Evolutionary conservation across 2,113 vertebrate genomes (phyloP).

Genomic region (Gallinago jamesoni): DNA sequence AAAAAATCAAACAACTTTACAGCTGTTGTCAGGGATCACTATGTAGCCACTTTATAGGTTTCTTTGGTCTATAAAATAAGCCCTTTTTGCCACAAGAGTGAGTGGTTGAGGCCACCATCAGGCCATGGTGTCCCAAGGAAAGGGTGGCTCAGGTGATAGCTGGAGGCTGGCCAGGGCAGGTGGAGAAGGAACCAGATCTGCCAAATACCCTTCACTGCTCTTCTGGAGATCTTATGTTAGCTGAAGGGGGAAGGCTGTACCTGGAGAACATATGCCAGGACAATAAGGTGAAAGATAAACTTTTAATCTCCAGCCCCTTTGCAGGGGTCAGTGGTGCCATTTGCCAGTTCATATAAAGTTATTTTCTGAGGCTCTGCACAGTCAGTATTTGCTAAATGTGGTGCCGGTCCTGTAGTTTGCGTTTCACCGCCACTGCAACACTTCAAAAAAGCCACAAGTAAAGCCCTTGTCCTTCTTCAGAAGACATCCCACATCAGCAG

Average conservation of each 20-base stretch:
- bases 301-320: background rate
- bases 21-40: background rate
- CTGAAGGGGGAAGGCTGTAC: background rate
- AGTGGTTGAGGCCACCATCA: background rate
- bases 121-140: background rate
- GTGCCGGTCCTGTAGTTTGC: background rate
- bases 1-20: background rate
- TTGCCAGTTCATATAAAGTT: background rate
- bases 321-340: background rate
- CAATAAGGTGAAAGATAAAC: background rate
- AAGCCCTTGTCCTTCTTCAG: background rate
- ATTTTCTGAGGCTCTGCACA: background rate
- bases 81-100: background rate
- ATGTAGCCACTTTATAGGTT: background rate
- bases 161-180: background rate
- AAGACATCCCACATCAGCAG: fast-evolving
- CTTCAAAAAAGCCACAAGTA: background rate
- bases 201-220: background rate
- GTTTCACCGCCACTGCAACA: background rate
- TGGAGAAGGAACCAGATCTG: background rate
- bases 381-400: background rate
- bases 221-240: background rate
- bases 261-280: background rate
- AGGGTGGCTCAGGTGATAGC: background rate
- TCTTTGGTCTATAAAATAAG: background rate